Evolutionary conservation across 1,140 invertebrate genomes (phyloP).

Genomic region (Diorhabda elongata): DNA sequence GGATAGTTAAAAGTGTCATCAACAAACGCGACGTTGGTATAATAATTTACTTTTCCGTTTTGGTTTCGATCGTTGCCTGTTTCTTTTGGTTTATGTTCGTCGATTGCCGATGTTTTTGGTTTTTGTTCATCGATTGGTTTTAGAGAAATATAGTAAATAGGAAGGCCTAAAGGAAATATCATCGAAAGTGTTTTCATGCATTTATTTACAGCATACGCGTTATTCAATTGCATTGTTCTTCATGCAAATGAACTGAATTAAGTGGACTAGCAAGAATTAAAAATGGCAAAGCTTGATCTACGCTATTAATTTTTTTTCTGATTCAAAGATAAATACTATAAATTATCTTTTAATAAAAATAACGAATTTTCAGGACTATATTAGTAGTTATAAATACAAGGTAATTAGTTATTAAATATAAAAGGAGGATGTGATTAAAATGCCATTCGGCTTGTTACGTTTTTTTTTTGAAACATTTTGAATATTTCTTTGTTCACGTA

Average conservation of each 20-base stretch:
- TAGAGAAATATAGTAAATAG: conserved; percentile 36
- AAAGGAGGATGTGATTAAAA: too few species aligned
- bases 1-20: conserved; percentile 10
- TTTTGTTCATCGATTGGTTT: conserved; percentile 17
- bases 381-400: too few species aligned
- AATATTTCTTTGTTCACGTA: neutral
- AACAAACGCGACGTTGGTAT: conserved; percentile 26
- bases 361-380: too few species aligned
- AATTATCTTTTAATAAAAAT: too few species aligned
- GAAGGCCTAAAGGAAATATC: conserved; percentile 30
- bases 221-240: neutral
- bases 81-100: neutral
- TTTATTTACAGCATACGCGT: conserved; percentile 29
- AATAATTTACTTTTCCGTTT: conserved; percentile 21
- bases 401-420: too few species aligned
- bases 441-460: too few species aligned
- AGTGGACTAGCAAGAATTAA: neutral
- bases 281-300: neutral
- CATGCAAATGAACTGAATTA: neutral
- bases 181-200: conserved; percentile 23
- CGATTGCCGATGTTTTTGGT: conserved; percentile 8
- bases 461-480: too few species aligned
- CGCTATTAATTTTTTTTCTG: too few species aligned
- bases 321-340: too few species aligned
- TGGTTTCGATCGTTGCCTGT: neutral